Evolutionary conservation across 2,888 invertebrate species (phyloP).

Genomic region (Stramonita haemastoma): DNA sequence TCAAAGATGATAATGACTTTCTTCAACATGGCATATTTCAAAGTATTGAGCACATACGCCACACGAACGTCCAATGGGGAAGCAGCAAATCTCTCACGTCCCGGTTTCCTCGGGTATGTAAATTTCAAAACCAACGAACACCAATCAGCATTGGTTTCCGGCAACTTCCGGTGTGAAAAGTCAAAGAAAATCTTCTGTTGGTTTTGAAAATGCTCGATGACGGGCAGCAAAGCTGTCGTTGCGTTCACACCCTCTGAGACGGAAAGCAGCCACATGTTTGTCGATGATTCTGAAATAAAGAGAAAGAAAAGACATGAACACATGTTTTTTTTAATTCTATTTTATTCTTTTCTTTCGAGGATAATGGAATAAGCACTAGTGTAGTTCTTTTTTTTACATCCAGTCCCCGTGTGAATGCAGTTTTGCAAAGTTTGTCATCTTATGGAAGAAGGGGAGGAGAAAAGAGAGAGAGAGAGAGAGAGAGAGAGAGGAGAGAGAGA

Average conservation of each 20-base stretch:
- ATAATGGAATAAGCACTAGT: too few species aligned
- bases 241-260: neutral
- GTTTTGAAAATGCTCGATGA: neutral
- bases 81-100: neutral
- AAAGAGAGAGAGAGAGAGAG: too few species aligned
- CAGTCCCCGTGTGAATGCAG: too few species aligned
- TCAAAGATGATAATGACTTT: conserved; percentile 19
- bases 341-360: too few species aligned
- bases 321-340: neutral
- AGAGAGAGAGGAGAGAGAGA: too few species aligned
- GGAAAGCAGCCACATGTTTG: conserved; percentile 11
- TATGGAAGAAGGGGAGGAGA: too few species aligned
- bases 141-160: conserved; percentile 23
- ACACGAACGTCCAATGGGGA: neutral
- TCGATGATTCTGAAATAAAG: conserved; percentile 2
- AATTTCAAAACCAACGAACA: conserved; percentile 20
- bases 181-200: neutral
- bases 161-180: neutral
- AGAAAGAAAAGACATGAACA: neutral
- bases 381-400: too few species aligned
- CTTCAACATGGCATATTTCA: neutral
- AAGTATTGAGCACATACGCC: conserved; percentile 13
- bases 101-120: neutral
- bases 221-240: neutral
- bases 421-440: too few species aligned